Conservation (phyloP, 2,888 invertebrate genomes). For the Dynastes tityus region DNA sequence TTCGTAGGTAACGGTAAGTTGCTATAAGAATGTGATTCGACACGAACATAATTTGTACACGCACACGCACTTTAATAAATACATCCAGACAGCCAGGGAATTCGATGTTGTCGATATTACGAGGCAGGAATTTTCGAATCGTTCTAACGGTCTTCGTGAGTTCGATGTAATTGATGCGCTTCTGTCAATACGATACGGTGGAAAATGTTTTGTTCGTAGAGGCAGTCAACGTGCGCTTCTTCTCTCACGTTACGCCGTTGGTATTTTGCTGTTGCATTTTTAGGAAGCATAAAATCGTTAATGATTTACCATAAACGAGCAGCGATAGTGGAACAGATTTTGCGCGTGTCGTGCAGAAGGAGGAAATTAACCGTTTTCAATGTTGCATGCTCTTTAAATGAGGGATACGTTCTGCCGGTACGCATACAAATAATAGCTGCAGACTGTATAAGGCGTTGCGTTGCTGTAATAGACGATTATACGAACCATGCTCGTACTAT, state of each 20-base stretch:
- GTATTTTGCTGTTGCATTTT: constrained; percentile 15
- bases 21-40: constrained; percentile 24
- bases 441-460: background rate
- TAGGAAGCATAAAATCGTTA: constrained; percentile 24
- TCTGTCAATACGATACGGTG: background rate
- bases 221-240: background rate
- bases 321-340: background rate
- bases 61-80: constrained; percentile 30
- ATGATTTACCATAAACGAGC: constrained; percentile 18
- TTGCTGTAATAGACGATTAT: background rate
- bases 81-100: constrained; percentile 10
- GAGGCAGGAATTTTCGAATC: constrained; percentile 33
- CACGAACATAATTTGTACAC: constrained; percentile 23
- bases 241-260: background rate
- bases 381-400: background rate
- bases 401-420: constrained; percentile 9
- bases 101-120: constrained; percentile 6
- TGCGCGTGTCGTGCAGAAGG: constrained; percentile 16
- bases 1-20: constrained; percentile 27
- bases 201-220: background rate
- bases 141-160: constrained; percentile 12
- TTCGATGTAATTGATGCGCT: constrained; percentile 32
- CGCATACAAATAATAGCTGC: constrained; percentile 4
- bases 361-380: constrained; percentile 27
- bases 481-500: background rate